Conservation (phyloP, 1,140 invertebrate genomes). For the Amyelois transitella region DNA sequence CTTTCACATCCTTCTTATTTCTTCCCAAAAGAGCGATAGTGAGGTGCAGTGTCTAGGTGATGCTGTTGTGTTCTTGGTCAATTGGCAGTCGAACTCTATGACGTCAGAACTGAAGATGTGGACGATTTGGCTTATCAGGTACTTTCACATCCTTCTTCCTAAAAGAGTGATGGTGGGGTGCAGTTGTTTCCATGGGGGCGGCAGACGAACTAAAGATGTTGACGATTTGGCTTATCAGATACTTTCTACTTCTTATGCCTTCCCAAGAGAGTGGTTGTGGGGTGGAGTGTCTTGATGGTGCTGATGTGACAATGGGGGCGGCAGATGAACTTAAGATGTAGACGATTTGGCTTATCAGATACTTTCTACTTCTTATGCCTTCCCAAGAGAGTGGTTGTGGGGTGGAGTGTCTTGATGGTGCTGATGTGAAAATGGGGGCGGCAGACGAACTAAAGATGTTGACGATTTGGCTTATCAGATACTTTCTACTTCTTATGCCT, state of each 20-base stretch:
- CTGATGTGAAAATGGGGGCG: no score
- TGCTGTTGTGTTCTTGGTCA: neutral
- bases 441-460: neutral
- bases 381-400: no score
- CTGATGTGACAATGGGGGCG: neutral
- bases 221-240: neutral
- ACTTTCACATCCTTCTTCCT: no score
- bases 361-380: no score
- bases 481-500: no score
- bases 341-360: neutral
- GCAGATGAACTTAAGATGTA: neutral
- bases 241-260: no score
- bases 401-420: no score
- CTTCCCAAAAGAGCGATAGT: neutral
- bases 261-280: neutral
- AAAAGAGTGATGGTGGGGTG: neutral
- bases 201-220: neutral
- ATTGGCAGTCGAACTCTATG: neutral
- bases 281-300: neutral
- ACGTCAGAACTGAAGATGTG: neutral
- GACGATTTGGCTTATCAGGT: neutral
- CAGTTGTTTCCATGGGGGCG: neutral
- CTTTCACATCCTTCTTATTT: no score
- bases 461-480: neutral
- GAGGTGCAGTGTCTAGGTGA: neutral